Base-by-base conservation (phyloP, 2,888 invertebrate species). In the Adelognathus sp. region DNA sequence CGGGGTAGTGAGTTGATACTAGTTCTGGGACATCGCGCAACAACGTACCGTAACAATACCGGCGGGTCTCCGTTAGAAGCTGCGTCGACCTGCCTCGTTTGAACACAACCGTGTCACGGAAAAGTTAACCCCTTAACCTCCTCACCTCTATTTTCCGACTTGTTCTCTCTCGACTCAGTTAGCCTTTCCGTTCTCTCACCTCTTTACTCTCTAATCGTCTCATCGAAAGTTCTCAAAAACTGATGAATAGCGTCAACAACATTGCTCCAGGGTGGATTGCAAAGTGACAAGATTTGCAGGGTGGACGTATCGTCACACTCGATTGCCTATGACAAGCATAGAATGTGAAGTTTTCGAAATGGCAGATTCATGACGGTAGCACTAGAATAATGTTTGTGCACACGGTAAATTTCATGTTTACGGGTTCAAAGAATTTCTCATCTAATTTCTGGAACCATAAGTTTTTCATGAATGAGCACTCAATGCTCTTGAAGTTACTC, bases 1-100 rank as follows among this genome's bases (percentile, higher is more conserved):
- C 74, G 39, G 75, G n/a, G n/a, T n/a, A n/a, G n/a, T n/a, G n/a
- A n/a, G 67, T 54, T 54, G 64, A 36, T 79, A 33, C 70, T 39
- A 67, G 69, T 78, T 56, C 74, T 66, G 78, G 70, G 67, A 70
- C 60, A 70, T 60, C 70, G 36, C 50, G 6, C 56, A 14, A 29
- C 54, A 64, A 6, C 63, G 46, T 39, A 7, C 36, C 50, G 11
- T 29, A n/a, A 46, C 54, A 58, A 33, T 60, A 27, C 33, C 27
- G 61, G 69, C 16, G 11, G 36, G 33, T 61, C 54, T 52, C 61
- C 44, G 60, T 54, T 36, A 16, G 18, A 21, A 16, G 50, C 27
- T n/a, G 16, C 44, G 52, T 36, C 52, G 46, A 36, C 63, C 39
- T 56, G 54, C 36, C 46, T 58, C 58, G 39, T 39, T 60, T 39